Conservation (phyloP, 2,797 vertebrate genomes). For the Aotus griseimembra region DNA sequence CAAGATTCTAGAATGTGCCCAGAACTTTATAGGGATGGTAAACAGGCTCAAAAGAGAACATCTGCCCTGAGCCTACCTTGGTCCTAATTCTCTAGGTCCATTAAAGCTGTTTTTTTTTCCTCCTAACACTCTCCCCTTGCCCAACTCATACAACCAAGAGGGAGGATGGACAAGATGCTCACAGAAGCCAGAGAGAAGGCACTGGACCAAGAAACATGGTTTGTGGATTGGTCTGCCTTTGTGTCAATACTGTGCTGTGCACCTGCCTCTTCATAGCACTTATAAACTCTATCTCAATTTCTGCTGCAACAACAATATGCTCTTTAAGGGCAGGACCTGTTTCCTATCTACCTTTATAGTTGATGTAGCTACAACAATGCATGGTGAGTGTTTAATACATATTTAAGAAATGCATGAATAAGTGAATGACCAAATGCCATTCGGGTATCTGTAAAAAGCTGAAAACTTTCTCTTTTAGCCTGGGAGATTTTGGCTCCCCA, state of each 20-base stretch:
- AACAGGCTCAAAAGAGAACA: background rate
- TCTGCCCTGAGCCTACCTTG: background rate
- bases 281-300: rapidly evolving
- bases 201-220: no score
- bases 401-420: background rate
- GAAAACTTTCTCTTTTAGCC: background rate
- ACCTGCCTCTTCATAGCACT: background rate
- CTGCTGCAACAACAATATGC: no score
- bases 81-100: background rate
- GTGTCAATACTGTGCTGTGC: background rate
- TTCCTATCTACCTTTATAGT: background rate
- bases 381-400: background rate
- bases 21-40: background rate
- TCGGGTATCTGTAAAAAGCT: background rate
- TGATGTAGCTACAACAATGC: background rate
- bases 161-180: background rate
- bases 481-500: background rate
- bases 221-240: background rate
- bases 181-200: background rate
- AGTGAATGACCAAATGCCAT: background rate
- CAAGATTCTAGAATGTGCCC: background rate
- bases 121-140: background rate
- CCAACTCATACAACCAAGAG: background rate
- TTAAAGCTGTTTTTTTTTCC: background rate
- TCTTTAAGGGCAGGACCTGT: background rate